These are phyloP conservation scores for Spatulosminthurus flaviceps DNA, from an alignment of 2,888 invertebrate genomes.

Conservation along the genomic window DNA sequence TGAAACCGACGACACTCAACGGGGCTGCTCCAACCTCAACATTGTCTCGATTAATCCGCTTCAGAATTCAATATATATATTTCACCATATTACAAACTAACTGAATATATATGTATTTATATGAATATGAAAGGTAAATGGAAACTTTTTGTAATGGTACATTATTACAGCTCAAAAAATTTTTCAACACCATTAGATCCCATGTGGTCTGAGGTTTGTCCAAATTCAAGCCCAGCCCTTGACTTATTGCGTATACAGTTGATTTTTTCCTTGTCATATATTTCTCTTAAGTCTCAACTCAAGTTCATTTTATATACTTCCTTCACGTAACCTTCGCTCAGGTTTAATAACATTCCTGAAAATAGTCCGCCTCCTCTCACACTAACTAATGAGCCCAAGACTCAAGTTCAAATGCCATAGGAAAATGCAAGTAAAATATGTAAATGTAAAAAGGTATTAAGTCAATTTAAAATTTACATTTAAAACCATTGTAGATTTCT, in stretches of 20 bases:
- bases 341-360: not conserved
- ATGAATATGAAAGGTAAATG: too few relatives aligned
- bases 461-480: too few relatives aligned
- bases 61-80: constrained; percentile 6
- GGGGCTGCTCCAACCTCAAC: constrained; percentile 32
- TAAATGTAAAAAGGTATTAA: too few relatives aligned
- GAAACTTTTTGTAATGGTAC: too few relatives aligned
- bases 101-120: too few relatives aligned
- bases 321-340: not conserved
- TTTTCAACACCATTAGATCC: not conserved
- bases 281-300: not conserved
- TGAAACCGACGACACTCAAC: constrained; percentile 25
- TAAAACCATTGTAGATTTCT: too few relatives aligned
- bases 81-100: too few relatives aligned
- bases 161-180: too few relatives aligned
- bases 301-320: not conserved
- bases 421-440: too few relatives aligned
- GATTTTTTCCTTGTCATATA: not conserved
- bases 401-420: too few relatives aligned
- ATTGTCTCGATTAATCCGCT: constrained; percentile 39
- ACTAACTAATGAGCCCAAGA: not conserved
- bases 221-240: constrained; percentile 8
- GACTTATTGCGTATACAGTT: not conserved
- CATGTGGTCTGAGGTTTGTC: not conserved
- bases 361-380: not conserved